phyloP scores from a whole-genome alignment of 2,888 invertebrate genomes.

The Neoaliturus tenellus region DNA sequence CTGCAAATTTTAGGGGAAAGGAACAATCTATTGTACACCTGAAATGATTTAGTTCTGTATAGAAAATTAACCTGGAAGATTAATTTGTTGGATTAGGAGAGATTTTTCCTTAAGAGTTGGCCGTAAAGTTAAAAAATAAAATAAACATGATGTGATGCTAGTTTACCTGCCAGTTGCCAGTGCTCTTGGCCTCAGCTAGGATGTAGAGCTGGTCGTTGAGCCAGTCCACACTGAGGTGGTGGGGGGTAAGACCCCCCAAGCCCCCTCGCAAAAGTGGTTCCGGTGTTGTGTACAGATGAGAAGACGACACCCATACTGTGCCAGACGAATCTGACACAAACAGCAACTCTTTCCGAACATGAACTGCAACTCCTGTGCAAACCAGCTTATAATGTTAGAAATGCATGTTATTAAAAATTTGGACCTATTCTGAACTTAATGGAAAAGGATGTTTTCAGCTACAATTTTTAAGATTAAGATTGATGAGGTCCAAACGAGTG shows the following conservation, averaged over 20 bases:
- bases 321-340: constrained; percentile 87
- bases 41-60: too few relatives aligned
- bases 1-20: too few relatives aligned
- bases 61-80: too few relatives aligned
- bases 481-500: too few relatives aligned
- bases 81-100: too few relatives aligned
- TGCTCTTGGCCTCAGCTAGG: constrained; percentile 80
- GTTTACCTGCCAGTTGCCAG: constrained; percentile 79
- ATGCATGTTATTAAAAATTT: not conserved
- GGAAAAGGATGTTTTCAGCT: too few relatives aligned
- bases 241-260: constrained; percentile 75
- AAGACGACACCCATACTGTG: constrained; percentile 75
- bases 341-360: constrained; percentile 81
- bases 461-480: too few relatives aligned
- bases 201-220: constrained; percentile 90
- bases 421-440: too few relatives aligned
- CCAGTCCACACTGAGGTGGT: constrained; percentile 92
- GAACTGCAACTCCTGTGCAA: constrained; percentile 83
- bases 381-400: not conserved
- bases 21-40: too few relatives aligned
- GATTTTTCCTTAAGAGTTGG: too few relatives aligned
- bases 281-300: constrained; percentile 68
- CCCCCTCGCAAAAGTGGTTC: constrained; percentile 69
- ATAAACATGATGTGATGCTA: not conserved
- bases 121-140: too few relatives aligned